phyloP scores from a whole-genome alignment of 1,140 invertebrate genomes.

The Stegodyphus dumicola region DNA sequence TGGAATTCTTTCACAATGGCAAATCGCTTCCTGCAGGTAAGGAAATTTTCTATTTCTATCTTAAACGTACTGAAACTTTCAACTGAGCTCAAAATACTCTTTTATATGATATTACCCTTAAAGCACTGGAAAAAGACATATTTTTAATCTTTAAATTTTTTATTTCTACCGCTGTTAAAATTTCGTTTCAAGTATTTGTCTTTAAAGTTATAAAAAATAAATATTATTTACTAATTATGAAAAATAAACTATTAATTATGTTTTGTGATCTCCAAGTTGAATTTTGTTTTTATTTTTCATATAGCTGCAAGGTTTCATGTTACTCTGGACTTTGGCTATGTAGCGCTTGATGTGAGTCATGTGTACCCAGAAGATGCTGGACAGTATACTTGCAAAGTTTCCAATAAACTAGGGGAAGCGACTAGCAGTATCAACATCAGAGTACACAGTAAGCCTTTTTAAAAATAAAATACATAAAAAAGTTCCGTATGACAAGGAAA shows the following conservation, averaged over 20 bases:
- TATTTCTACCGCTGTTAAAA: too few species aligned
- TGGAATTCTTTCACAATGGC: conserved; percentile 82
- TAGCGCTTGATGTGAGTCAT: conserved; percentile 90
- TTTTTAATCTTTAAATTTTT: too few species aligned
- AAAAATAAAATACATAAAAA: background rate
- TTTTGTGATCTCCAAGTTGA: background rate
- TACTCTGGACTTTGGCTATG: conserved; percentile 95
- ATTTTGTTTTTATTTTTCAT: background rate
- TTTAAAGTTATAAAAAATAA: background rate
- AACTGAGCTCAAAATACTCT: too few species aligned
- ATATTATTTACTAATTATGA: background rate
- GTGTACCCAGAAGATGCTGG: conserved; percentile 93
- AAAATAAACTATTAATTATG: background rate
- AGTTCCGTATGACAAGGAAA: too few species aligned
- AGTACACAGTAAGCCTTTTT: conserved; percentile 70
- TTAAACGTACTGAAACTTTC: background rate
- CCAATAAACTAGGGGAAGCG: conserved; percentile 88
- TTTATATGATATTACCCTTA: too few species aligned
- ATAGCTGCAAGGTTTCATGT: conserved; percentile 85
- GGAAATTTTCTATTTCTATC: background rate
- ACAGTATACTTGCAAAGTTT: conserved; percentile 89
- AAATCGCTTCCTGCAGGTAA: conserved; percentile 72
- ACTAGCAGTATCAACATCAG: conserved; percentile 82
- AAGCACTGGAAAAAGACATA: too few species aligned
- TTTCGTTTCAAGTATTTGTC: too few species aligned